Base-by-base conservation (phyloP, 2,888 invertebrate species). In the Ormyrus nitidulus region DNA sequence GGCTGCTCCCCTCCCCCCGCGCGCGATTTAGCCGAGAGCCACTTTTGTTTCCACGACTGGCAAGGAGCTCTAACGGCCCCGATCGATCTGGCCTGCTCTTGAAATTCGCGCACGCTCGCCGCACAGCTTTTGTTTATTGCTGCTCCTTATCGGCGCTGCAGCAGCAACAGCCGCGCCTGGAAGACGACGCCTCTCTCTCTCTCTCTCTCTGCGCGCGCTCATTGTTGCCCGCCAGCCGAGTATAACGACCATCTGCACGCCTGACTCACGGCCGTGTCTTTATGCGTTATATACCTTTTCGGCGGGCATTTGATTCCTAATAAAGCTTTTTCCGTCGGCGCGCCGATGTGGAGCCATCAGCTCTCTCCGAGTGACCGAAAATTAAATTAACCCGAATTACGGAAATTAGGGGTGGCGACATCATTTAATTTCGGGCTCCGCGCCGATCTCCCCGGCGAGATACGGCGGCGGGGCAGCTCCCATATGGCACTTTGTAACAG, bases 401-500 rank as follows among this genome's bases (percentile, higher is more conserved):
- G 83, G 85, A 86, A 87, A 88, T 88, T 86, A 85, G 86, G 85
- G 87, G 78, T 85, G 81, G 85, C 84, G 85, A 84, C 83, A 84
- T 88, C 84, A 88, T 85, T 87, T 86, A 85, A 87, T 88, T 88
- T 84, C 34, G 81, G 75, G 83, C 19, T 19, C 19, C n/a, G n/a
- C 82, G 34, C 34, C 66, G 75, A 81, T 81, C 72, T 62, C 46
- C 8, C 56, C 56, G 48, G 51, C 7, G 6, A 56, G 49, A n/a
- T 44, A 6, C 73, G 7, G 6, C 34, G 10, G 34, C 9, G 34
- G 10, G 9, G 51, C 34, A 7, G 9, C 53, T 64, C 53, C 76
- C 80, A 80, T 76, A 80, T 80, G 80, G 80, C 72, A 19, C 68
- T 56, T 62, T 68, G 72, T 72, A 66, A 71, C 65, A 54, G 49